Base-by-base conservation (phyloP, 2,888 invertebrate genomes). In the Acronicta leporina region DNA sequence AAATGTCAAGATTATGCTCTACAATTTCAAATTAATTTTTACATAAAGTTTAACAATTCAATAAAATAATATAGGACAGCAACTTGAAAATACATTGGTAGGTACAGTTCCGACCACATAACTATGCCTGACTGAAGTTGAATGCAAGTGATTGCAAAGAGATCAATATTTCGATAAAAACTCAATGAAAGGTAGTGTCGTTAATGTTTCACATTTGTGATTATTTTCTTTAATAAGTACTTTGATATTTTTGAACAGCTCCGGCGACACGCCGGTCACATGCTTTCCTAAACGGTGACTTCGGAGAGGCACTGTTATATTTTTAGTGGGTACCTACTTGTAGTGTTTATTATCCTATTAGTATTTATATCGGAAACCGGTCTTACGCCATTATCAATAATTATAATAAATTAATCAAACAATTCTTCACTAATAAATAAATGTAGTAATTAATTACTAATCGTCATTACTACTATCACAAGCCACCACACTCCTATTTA, bases 401-500 rank as follows among this genome's bases (percentile, higher is more conserved):
- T 53, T 64, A 68, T 43, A 61, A 69, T 63, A 68, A 77, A 64
- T 68, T 44, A 72, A 64, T 54, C 55, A 74, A 64, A 72, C 59
- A 70, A 73, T 63, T 64, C 0, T 51, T 54, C 63, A 73, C 58
- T 65, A 63, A 57, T 75, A 54, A 70, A 75, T 76, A 71, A 71
- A 67, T 68, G 66, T 52, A 66, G 68, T 73, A 56, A 74, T 70
- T 75, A 79, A 63, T 76, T 65, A 69, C 79, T 82, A 83, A 72
- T 83, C 79, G 66, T 81, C 85, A 79, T 82, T 79, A 80, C 86
- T 89, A 90, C 87, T 91, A 92, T 90, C 91, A 92, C 90, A 92
- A 92, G 90, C 92, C 92, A 89, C 90, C 91, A 90, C 92, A 90
- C 87, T 88, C 87, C 91, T 88, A 91, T 89, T 88, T 81, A 72